Evolutionary conservation across 2,797 vertebrate species (phyloP), one percentile per base, ranked within the genome.

Genomic region (Amblyraja radiata): DNA sequence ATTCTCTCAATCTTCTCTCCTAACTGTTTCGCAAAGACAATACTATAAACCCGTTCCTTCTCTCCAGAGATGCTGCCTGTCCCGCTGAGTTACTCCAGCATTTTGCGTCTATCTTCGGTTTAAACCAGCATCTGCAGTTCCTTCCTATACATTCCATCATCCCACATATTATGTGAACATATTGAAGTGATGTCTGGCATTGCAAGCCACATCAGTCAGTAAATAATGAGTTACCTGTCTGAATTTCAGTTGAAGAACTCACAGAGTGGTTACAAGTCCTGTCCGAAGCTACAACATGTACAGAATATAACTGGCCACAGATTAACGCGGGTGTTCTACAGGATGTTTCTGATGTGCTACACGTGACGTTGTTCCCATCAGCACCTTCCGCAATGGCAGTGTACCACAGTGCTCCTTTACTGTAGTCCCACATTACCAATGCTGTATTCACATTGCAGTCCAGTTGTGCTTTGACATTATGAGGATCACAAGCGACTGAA

Each of bases 361-460:
- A 92, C 0, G 6, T 92, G 5, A 21, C 25, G 23, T 39, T 54
- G 71, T 13, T n/a, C 14, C 90, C 68, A 54, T 76, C 36, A 8
- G 36, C 1, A 76, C 65, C 90, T 73, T 73, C 36, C 28, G 39
- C 90, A 28, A 74, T 16, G 36, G 32, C 90, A 74, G 36, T 74
- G 68, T 92, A 92, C 23, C 13, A 92, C 36, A 46, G 23, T 2
- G 71, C 90, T 28, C 90, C 90, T 74, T n/a, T 74, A 54, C 90
- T 54, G 11, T 54, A 1, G 13, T 92, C 71, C 90, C 90, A 92
- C 23, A 39, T 54, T 0, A 92, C 71, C 13, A 73, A 21, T 8
- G 90, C 90, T 28, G 71, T 92, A 54, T 92, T 92, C 23, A 74
- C 32, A 36, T 92, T 54, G 76, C 71, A 92, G 54, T 92, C 90